Evolutionary conservation across 2,113 vertebrate genomes (phyloP).

Genomic region (Solea senegalensis): DNA sequence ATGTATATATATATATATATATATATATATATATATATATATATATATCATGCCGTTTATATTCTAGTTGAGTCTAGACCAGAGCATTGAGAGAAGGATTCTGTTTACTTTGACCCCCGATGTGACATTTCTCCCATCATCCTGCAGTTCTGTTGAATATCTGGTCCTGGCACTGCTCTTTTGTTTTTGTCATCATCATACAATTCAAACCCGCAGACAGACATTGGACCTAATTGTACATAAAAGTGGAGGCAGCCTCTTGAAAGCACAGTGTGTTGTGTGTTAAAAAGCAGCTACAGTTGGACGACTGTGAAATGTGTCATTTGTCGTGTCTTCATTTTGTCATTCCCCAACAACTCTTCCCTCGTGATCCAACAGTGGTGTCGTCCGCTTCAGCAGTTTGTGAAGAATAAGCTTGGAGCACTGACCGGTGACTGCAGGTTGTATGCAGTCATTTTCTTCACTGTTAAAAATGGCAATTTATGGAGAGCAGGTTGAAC

Average conservation of each 20-base stretch:
- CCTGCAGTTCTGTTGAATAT: slow-evolving; percentile 8
- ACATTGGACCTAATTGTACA: slow-evolving; percentile 73
- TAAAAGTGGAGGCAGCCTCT: slow-evolving; percentile 32
- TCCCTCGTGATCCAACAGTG: slow-evolving; percentile 13
- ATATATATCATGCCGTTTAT: neutral
- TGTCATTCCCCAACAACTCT: slow-evolving; percentile 17
- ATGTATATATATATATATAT: no score
- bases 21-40: neutral
- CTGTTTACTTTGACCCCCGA: slow-evolving; percentile 8
- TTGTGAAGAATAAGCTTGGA: slow-evolving; percentile 6
- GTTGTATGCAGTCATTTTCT: neutral
- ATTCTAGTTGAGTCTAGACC: neutral
- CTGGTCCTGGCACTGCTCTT: neutral
- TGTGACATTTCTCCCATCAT: neutral
- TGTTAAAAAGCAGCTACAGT: slow-evolving; percentile 45
- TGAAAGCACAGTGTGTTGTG: slow-evolving; percentile 23
- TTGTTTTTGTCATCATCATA: neutral
- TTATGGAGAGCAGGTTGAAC: neutral
- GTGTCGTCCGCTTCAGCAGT: slow-evolving; percentile 2
- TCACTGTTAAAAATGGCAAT: slow-evolving; percentile 6
- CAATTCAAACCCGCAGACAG: neutral
- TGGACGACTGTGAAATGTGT: slow-evolving; percentile 7
- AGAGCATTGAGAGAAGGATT: neutral
- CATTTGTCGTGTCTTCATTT: slow-evolving; percentile 13
- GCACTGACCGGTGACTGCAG: slow-evolving; percentile 24